These are phyloP conservation scores for Amblyornis subalaris DNA, from an alignment of 2,113 vertebrate genomes.

Conservation along the genomic window DNA sequence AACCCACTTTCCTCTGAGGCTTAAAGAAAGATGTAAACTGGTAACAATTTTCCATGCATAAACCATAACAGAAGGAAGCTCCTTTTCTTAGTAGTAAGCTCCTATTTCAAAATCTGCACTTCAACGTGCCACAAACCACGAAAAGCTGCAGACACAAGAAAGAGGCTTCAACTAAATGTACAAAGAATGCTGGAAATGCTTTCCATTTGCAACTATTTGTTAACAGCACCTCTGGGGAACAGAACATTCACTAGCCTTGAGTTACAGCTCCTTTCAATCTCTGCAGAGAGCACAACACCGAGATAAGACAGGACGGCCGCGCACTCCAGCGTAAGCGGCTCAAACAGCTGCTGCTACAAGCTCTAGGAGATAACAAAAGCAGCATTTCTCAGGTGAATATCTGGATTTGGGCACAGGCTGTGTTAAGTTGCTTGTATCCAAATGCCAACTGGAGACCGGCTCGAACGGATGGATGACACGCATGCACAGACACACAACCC, in stretches of 20 bases:
- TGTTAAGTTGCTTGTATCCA: neutral
- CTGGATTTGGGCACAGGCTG: neutral
- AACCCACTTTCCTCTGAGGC: slow-evolving; percentile 6
- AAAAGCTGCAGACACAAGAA: neutral
- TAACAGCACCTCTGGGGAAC: slow-evolving; percentile 1
- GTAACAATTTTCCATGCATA: neutral
- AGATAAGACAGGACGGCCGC: neutral
- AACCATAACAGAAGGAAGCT: neutral
- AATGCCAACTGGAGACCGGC: neutral
- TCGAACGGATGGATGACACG: neutral
- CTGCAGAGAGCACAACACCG: neutral
- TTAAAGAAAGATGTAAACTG: slow-evolving; percentile 38
- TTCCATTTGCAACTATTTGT: slow-evolving; percentile 6
- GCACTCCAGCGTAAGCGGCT: neutral
- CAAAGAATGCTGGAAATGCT: neutral
- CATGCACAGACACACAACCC: neutral
- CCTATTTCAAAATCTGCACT: slow-evolving; percentile 17
- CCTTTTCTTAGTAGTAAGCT: neutral
- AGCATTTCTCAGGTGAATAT: slow-evolving; percentile 21
- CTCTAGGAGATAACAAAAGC: slow-evolving; percentile 4
- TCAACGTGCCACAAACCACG: neutral
- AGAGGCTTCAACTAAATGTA: neutral
- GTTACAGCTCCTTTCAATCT: slow-evolving; percentile 15
- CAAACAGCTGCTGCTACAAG: neutral
- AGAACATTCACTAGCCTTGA: neutral